These are phyloP conservation scores for Lepilemur septentrionalis DNA, from an alignment of 2,797 vertebrate species.

Conservation along the genomic window DNA sequence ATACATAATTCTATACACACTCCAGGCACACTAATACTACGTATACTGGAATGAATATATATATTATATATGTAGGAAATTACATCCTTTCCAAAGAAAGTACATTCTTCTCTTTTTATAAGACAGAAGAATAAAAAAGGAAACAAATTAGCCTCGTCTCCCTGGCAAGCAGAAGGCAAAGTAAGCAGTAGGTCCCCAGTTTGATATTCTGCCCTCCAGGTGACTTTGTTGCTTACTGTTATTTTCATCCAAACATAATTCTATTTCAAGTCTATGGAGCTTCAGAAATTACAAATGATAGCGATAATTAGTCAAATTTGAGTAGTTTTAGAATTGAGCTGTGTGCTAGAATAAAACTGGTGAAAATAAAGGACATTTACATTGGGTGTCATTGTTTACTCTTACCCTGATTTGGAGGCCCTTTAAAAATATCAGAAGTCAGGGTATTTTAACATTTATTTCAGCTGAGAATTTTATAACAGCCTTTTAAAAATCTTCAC, in stretches of 20 bases:
- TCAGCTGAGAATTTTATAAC: background rate
- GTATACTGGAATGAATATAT: background rate
- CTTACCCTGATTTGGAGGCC: background rate
- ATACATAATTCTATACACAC: background rate
- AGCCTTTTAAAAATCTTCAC: background rate
- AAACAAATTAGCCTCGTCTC: background rate
- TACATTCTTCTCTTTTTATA: background rate
- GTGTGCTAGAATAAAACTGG: background rate
- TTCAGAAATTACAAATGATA: constrained; percentile 43
- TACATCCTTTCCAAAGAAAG: background rate
- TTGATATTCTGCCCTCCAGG: background rate
- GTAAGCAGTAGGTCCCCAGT: background rate
- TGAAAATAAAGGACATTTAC: constrained; percentile 2
- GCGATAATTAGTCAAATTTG: background rate
- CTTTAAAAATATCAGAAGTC: constrained; percentile 3
- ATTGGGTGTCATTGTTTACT: background rate
- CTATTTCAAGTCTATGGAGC: constrained; percentile 43
- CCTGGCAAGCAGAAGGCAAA: background rate
- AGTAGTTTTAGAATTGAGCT: constrained; percentile 23
- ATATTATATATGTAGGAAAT: background rate
- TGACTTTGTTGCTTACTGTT: background rate
- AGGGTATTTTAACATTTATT: constrained; percentile 9
- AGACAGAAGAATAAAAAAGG: background rate
- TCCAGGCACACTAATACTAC: background rate
- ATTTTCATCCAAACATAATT: constrained; percentile 31